Evolutionary conservation across 2,113 vertebrate genomes (phyloP), one percentile per base, ranked within the genome.

Genomic region (Alexandromys fortis): DNA sequence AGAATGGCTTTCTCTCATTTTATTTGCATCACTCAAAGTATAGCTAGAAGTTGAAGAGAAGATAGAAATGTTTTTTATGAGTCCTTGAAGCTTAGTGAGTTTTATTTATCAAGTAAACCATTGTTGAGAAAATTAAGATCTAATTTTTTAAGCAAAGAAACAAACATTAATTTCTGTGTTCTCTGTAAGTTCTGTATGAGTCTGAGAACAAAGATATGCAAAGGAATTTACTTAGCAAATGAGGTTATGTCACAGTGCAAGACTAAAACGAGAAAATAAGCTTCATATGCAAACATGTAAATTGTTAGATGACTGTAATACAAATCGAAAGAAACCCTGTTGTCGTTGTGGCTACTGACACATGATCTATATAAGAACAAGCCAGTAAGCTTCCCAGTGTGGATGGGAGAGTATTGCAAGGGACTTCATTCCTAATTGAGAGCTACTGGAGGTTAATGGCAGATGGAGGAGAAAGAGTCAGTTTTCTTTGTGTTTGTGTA

Each of bases 31-130:
- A 90, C 70, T 90, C 90, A 72, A 94, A 94, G 90, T 92, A 83
- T 90, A 88, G 89, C 79, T 94, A 93, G 65, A 61, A 92, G 79
- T 97, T 94, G 76, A 70, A 78, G 26, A 35, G 5, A 94, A 87
- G 65, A 73, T 82, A 95, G 13, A 91, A 8, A 26, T 94, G 78
- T 94, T 92, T 95, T 92, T 97, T 96, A 95, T 90, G 45, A 95
- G 58, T 91, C 4, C 21, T 90, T 91, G 91, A 63, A 68, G 26
- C 75, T 92, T 86, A 95, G 86, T 94, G 86, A 91, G 61, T 96
- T 97, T 94, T 77, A 96, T 91, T 95, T 96, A 52, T 86, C 90
- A 96, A 95, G 47, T 92, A 97, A 96, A 96, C 33, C 8, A 92
- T 98, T 96, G 86, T 86, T 78, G 65, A 91, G 21, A 52, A 92